These are phyloP conservation scores for Ypsolopha scabrella DNA, from an alignment of 2,888 invertebrate species.

Conservation along the genomic window DNA sequence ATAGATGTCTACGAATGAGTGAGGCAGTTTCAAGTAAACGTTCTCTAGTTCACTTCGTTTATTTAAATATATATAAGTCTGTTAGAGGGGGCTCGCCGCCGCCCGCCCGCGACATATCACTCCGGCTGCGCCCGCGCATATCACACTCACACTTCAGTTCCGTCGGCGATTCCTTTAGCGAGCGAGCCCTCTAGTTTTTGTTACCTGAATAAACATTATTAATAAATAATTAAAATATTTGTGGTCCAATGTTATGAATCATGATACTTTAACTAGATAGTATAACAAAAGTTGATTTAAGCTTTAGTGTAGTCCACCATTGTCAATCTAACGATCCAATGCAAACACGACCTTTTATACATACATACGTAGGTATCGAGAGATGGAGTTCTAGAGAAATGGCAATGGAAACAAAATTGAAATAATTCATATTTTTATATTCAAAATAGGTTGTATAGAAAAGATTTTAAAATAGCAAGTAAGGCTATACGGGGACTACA, in stretches of 20 bases:
- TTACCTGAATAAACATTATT: conserved; percentile 68
- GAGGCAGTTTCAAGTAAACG: conserved; percentile 50
- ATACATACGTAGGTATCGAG: no score
- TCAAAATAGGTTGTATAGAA: conserved; percentile 1
- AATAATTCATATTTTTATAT: conserved; percentile 5
- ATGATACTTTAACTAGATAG: conserved; percentile 65
- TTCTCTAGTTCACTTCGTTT: conserved; percentile 61
- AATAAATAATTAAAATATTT: conserved; percentile 62
- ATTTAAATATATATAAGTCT: conserved; percentile 54
- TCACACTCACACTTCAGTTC: conserved; percentile 15
- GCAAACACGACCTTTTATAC: neutral
- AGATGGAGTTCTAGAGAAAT: no score
- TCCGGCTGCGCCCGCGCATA: neutral
- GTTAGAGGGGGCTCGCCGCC: conserved; percentile 41
- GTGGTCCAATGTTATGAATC: conserved; percentile 71
- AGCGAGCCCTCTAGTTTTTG: conserved; percentile 48
- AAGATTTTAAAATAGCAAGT: neutral
- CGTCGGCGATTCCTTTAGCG: conserved; percentile 17
- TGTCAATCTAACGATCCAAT: neutral
- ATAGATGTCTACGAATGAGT: conserved; percentile 30
- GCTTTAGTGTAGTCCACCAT: conserved; percentile 39
- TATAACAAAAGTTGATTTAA: conserved; percentile 43
- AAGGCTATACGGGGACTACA: neutral
- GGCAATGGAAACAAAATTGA: neutral
- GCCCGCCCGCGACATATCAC: conserved; percentile 44